Evolutionary conservation across 2,797 vertebrate species (phyloP).

Genomic region (Helarctos malayanus): DNA sequence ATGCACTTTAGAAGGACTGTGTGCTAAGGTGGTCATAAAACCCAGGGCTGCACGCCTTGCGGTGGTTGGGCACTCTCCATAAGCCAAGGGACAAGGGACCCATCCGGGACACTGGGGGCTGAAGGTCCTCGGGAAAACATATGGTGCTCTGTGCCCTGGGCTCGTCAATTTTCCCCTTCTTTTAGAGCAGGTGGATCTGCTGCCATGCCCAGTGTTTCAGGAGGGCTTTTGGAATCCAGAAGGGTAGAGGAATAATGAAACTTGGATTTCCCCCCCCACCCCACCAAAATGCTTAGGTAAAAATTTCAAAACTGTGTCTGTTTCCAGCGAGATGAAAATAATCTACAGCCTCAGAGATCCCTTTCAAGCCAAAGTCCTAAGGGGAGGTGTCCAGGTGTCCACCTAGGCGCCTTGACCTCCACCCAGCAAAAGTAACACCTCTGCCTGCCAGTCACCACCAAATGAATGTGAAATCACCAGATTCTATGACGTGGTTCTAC

Average conservation of each 20-base stretch:
- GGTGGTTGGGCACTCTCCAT: fast-evolving
- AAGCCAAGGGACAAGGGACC: neutral
- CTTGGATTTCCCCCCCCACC: neutral
- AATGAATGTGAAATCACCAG: neutral
- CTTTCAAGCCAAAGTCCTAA: neutral
- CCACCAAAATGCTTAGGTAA: constrained; percentile 18
- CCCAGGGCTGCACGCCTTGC: fast-evolving
- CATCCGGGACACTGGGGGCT: neutral
- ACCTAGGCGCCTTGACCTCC: neutral
- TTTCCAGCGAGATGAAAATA: constrained; percentile 55
- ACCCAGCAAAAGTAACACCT: neutral
- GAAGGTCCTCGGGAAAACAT: neutral
- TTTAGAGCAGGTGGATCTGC: neutral
- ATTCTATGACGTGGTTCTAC: neutral
- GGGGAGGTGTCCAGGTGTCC: neutral
- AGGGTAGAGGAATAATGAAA: neutral
- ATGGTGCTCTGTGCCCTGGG: neutral
- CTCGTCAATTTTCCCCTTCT: neutral
- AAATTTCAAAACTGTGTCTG: constrained; percentile 9
- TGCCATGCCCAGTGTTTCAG: neutral
- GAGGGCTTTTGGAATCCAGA: neutral
- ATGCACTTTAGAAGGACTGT: neutral
- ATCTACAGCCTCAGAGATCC: neutral
- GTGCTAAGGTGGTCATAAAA: neutral
- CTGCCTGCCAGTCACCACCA: neutral